Evolutionary conservation across 2,113 vertebrate genomes (phyloP).

Genomic region (Semicossyphus pulcher): DNA sequence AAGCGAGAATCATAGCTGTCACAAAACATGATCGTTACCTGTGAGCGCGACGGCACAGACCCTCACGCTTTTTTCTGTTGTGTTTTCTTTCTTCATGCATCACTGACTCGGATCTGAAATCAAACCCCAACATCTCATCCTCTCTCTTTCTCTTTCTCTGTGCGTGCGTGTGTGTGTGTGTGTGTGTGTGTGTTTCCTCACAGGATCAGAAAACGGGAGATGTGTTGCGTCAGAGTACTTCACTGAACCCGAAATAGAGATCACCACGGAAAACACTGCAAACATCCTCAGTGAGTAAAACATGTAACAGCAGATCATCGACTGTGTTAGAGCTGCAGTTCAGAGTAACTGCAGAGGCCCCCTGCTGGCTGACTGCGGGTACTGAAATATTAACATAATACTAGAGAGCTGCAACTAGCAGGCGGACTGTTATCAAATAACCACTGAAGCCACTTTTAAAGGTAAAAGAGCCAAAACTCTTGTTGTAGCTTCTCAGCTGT

Average conservation of each 20-base stretch:
- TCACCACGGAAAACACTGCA: conserved; percentile 94
- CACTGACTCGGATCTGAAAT: conserved; percentile 35
- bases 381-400: conserved; percentile 7
- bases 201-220: conserved; percentile 91
- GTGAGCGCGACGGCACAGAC: conserved; percentile 37
- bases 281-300: conserved; percentile 92
- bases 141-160: neutral
- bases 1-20: conserved; percentile 36
- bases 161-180: neutral
- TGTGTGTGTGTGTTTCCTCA: conserved; percentile 32
- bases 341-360: conserved; percentile 18
- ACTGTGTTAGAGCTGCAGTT: neutral
- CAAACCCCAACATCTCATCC: conserved; percentile 24
- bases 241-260: conserved; percentile 91
- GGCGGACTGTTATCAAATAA: too few relatives aligned
- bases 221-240: conserved; percentile 94
- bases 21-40: conserved; percentile 53
- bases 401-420: neutral
- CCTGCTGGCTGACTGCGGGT: conserved; percentile 26
- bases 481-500: neutral
- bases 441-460: too few relatives aligned
- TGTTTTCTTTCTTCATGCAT: conserved; percentile 40
- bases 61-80: conserved; percentile 12
- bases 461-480: too few relatives aligned
- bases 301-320: neutral